These are phyloP conservation scores for Liolophura sinensis DNA, from an alignment of 1,140 invertebrate species.

Conservation along the genomic window DNA sequence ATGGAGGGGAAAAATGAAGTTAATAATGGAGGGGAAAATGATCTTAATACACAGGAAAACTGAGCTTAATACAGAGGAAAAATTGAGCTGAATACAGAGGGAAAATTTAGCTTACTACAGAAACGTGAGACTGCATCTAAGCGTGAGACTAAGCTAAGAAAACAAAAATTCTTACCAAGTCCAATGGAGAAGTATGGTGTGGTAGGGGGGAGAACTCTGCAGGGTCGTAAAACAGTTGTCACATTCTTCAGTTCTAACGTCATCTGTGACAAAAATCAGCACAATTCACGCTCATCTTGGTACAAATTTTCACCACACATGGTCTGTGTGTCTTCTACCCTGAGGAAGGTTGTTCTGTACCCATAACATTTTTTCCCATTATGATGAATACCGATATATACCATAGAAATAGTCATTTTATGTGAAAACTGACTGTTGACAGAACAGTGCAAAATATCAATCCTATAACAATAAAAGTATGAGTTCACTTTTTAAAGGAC, in stretches of 20 bases:
- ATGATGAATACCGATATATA: not conserved
- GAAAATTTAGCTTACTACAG: not conserved
- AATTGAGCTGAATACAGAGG: not conserved
- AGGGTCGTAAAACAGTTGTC: conserved; percentile 49
- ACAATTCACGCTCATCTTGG: not conserved
- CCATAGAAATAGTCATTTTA: not conserved
- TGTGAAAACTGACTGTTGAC: not conserved
- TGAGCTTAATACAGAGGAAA: not conserved
- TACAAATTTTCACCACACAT: not conserved
- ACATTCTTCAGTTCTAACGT: conserved; percentile 57
- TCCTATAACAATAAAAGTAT: too few species aligned
- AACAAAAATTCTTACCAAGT: conserved; percentile 38
- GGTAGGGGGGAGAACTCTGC: conserved; percentile 51
- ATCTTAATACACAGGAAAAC: not conserved
- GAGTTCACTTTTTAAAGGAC: too few species aligned
- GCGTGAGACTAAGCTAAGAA: not conserved
- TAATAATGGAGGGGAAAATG: not conserved
- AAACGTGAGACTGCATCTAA: not conserved
- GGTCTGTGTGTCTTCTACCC: not conserved
- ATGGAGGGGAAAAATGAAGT: not conserved
- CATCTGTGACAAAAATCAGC: conserved; percentile 31
- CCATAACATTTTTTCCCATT: too few species aligned
- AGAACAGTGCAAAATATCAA: too few species aligned
- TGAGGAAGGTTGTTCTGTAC: too few species aligned
- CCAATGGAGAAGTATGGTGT: conserved; percentile 54